Percentiles rank a stretch among this genome's conserved stretches.
Conservation (phyloP, 2,888 invertebrate species). For the Mactromeris polynyma region DNA sequence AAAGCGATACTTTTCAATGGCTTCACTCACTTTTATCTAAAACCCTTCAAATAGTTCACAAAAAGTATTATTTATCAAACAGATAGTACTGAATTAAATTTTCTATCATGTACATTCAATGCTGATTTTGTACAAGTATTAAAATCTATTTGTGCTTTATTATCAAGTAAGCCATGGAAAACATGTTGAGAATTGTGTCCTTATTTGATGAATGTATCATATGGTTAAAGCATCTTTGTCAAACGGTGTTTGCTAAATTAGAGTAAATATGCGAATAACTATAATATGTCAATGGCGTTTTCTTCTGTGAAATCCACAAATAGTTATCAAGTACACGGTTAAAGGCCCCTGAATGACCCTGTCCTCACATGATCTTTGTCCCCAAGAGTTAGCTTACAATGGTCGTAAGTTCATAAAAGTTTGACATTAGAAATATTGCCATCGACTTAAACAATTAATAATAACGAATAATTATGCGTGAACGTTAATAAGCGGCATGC, state of each 20-base stretch:
- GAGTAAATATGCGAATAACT: conserved; percentile 5
- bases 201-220: background rate
- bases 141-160: background rate
- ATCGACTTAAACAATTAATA: conserved; percentile 10
- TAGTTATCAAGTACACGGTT: background rate
- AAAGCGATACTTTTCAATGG: background rate
- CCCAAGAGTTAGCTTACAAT: conserved; percentile 17
- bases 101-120: background rate
- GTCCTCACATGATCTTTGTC: conserved; percentile 38
- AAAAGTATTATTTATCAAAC: background rate
- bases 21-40: background rate
- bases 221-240: background rate
- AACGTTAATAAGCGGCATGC: background rate
- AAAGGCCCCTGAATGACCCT: conserved; percentile 22
- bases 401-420: conserved; percentile 15
- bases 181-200: background rate
- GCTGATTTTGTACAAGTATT: background rate
- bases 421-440: conserved; percentile 28
- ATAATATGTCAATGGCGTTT: background rate
- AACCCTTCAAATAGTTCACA: background rate
- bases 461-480: background rate
- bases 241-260: conserved; percentile 10
- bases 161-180: background rate
- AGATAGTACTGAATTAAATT: background rate
- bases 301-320: conserved; percentile 3